Base-by-base conservation (phyloP, 2,113 vertebrate species). In the Hydropotes inermis region DNA sequence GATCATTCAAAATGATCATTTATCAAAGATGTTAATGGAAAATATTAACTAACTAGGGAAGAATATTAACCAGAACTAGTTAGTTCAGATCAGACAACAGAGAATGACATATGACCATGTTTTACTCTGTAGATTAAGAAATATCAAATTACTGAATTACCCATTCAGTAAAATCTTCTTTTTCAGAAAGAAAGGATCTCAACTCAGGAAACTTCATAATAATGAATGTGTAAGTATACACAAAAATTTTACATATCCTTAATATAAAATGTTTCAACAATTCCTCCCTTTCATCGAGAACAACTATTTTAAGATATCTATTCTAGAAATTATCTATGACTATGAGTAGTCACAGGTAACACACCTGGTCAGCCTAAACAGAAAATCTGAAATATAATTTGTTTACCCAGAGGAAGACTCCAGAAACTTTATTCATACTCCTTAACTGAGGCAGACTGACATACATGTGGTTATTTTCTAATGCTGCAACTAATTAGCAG, bases 151-250 rank as follows among this genome's bases (percentile, higher is more conserved):
- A 87, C n/a, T 87, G 3, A 27, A 78, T 96, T 89, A 76, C 19
- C 3, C 2, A 88, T 52, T 91, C 30, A 87, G 45, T 43, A 94
- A 90, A 90, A 83, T 78, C 3, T 87, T 97, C 7, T 92, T 43
- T 94, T 97, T 36, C 55, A 97, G 97, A 67, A 11, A 58, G 27
- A 36, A 36, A 33, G 1, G 16, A 52, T 3, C 74, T 57, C 1
- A 5, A 52, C 52, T 88, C 85, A 97, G 92, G 82, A 97, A 97
- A 86, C 94, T 97, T 89, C 60, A 97, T 90, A 43, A 97, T 67
- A 7, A 4, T 4, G 0, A 8, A 39, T 96, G 96, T 84, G 96
- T 97, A 97, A 96, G 97, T 97, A 91, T 43, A 82, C 12, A 23
- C 4, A 76, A 30, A 39, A 76, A n/a, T 84, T 90, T 39, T 39